A percentile compares a stretch with the other conserved stretches of the same genome.
Conservation (phyloP, 1,140 invertebrate species). For the Lepidotrigona ventralis region DNA sequence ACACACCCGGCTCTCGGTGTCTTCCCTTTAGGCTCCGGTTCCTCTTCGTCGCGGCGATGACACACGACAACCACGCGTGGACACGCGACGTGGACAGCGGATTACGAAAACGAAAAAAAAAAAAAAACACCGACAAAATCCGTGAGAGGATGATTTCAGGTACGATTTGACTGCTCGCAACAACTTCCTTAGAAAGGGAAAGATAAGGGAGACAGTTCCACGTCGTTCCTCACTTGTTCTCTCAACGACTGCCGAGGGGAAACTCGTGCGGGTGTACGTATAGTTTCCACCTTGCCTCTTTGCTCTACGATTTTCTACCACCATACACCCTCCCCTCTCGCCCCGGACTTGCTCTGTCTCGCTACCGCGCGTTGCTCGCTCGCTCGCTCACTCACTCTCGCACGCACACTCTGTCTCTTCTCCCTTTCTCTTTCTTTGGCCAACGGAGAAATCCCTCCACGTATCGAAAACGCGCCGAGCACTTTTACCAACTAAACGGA, state of each 20-base stretch:
- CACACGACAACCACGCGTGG: slow-evolving; percentile 7
- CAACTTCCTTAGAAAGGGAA: neutral
- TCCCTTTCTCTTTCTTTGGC: slow-evolving; percentile 4
- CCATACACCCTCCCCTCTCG: slow-evolving; percentile 31
- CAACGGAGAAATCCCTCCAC: slow-evolving; percentile 54
- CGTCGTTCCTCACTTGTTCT: slow-evolving; percentile 13
- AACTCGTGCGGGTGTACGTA: slow-evolving; percentile 60
- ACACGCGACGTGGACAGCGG: neutral
- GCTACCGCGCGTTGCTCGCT: too few relatives aligned
- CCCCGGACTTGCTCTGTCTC: slow-evolving; percentile 19
- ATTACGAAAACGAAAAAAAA: neutral
- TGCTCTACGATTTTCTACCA: slow-evolving; percentile 39
- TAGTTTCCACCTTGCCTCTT: slow-evolving; percentile 40
- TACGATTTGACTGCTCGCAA: neutral
- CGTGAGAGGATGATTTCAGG: neutral
- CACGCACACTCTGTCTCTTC: slow-evolving; percentile 16
- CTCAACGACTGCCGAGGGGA: slow-evolving; percentile 45
- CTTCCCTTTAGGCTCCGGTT: too few relatives aligned
- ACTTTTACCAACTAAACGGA: slow-evolving; percentile 62
- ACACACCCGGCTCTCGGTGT: neutral
- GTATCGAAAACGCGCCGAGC: slow-evolving; percentile 58
- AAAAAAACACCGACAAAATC: neutral
- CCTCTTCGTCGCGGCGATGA: neutral
- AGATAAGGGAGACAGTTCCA: neutral
- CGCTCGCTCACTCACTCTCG: neutral